phyloP scores from a whole-genome alignment of 2,113 vertebrate genomes.

The Emydura subglobosa region DNA sequence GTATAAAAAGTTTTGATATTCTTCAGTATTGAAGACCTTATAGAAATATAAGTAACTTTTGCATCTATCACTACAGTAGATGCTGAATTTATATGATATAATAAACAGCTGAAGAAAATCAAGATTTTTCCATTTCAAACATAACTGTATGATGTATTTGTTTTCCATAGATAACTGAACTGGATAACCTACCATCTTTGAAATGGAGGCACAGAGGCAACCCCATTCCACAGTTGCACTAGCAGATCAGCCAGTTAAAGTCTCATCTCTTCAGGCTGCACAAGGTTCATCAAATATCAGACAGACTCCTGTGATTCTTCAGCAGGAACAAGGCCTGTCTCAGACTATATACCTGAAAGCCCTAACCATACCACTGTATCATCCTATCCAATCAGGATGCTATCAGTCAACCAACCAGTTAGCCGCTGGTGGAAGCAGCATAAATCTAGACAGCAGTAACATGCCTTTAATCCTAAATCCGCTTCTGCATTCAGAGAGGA shows the following conservation, averaged over 20 bases:
- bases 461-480: conserved; percentile 78
- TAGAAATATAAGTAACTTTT: neutral
- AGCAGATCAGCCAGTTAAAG: neutral
- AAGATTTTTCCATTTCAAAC: neutral
- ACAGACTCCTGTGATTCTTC: conserved; percentile 21
- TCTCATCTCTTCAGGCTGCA: neutral
- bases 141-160: neutral
- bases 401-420: conserved; percentile 61
- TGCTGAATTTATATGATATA: neutral
- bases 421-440: conserved; percentile 17
- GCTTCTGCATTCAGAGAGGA: conserved; percentile 51
- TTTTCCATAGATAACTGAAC: conserved; percentile 42
- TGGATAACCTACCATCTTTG: neutral
- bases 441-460: conserved; percentile 44
- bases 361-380: conserved; percentile 81
- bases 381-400: conserved; percentile 70
- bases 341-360: conserved; percentile 88
- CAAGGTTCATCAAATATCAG: conserved; percentile 45
- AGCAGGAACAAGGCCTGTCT: conserved; percentile 70
- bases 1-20: too few species aligned
- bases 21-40: neutral
- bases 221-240: neutral
- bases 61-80: neutral
- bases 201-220: conserved; percentile 73
- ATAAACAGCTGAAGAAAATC: neutral